phyloP scores from a whole-genome alignment of 2,888 invertebrate genomes.

The Andrena dorsata region DNA sequence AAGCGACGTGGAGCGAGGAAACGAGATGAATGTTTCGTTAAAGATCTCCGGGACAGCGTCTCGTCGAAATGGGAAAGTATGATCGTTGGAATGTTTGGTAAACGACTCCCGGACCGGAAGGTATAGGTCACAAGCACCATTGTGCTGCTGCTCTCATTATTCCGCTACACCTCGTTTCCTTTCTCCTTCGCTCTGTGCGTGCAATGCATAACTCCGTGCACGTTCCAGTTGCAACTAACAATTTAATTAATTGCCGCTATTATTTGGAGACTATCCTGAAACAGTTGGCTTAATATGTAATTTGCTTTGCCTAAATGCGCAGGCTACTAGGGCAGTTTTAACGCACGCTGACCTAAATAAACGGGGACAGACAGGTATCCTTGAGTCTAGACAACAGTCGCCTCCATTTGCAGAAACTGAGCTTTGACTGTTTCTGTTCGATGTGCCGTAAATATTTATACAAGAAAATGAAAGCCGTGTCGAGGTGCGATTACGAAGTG shows the following conservation, averaged over 20 bases:
- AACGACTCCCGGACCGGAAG: neutral
- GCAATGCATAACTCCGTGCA: neutral
- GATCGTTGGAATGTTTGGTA: neutral
- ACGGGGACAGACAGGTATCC: neutral
- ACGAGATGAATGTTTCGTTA: constrained; percentile 35
- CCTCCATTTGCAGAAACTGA: neutral
- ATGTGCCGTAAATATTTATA: neutral
- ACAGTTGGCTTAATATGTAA: neutral
- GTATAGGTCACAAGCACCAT: constrained; percentile 16
- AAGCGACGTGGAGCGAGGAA: constrained; percentile 27
- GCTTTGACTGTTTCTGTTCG: neutral
- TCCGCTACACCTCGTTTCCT: constrained; percentile 27
- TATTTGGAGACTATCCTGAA: neutral
- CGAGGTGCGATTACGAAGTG: too few relatives aligned
- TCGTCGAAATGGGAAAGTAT: neutral
- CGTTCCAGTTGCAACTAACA: neutral
- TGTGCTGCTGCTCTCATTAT: constrained; percentile 25
- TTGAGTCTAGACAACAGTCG: too few relatives aligned
- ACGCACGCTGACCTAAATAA: neutral
- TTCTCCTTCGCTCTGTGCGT: constrained; percentile 6
- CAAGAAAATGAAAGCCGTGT: neutral
- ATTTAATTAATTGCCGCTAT: neutral
- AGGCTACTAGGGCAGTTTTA: neutral
- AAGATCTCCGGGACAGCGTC: neutral
- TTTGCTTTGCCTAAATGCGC: too few relatives aligned